Evolutionary conservation across 2,888 invertebrate species (phyloP).

Genomic region (Empis stercorea): DNA sequence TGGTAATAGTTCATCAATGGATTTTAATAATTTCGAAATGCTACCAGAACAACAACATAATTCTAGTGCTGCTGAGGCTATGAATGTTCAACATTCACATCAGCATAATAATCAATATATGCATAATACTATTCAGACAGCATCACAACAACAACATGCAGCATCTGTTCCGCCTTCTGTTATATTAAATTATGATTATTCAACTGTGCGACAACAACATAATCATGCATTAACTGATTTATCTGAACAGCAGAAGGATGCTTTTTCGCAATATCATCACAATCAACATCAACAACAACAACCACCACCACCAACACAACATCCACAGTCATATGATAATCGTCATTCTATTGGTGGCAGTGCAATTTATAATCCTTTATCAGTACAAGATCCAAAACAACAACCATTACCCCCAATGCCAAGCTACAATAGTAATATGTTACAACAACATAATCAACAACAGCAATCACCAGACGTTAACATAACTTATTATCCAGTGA

Average conservation of each 20-base stretch:
- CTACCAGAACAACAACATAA: conserved; percentile 19
- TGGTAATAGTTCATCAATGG: conserved; percentile 32
- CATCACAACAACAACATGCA: background rate
- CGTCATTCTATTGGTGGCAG: background rate
- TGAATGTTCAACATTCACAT: background rate
- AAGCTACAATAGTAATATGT: conserved; percentile 34
- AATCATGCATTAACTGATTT: conserved; percentile 12
- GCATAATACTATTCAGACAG: background rate
- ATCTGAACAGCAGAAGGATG: conserved; percentile 12
- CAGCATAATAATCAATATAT: background rate
- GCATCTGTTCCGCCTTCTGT: background rate
- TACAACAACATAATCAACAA: conserved; percentile 23
- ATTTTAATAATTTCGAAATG: conserved; percentile 32
- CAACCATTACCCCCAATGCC: conserved; percentile 29
- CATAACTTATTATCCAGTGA: conserved; percentile 34
- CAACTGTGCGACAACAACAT: conserved; percentile 13
- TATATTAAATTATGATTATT: background rate
- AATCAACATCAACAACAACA: conserved; percentile 9
- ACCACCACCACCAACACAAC: background rate
- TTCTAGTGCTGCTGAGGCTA: background rate
- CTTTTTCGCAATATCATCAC: conserved; percentile 21
- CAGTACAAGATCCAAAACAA: conserved; percentile 6
- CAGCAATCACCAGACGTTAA: conserved; percentile 26
- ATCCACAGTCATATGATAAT: background rate
- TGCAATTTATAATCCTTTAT: conserved; percentile 12